Percentiles rank a stretch among this genome's conserved stretches.
phyloP scores from a whole-genome alignment of 2,113 vertebrate genomes.

The Myotis yumanensis region DNA sequence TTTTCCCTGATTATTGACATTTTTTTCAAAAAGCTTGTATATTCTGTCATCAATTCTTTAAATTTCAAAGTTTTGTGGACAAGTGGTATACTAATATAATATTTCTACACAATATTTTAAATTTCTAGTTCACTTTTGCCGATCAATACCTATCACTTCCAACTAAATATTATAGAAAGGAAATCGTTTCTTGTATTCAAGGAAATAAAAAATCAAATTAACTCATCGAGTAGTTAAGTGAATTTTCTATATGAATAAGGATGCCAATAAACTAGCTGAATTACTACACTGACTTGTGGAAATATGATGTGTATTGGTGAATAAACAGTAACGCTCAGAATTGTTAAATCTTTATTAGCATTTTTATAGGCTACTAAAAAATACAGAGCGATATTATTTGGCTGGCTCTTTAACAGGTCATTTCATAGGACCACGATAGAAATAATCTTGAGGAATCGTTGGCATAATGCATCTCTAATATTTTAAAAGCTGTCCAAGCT shows the following conservation, averaged over 20 bases:
- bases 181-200: neutral
- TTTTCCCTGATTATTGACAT: neutral
- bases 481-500: neutral
- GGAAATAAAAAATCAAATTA: neutral
- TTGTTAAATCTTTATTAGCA: neutral
- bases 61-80: constrained; percentile 2
- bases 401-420: neutral
- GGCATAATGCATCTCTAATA: neutral
- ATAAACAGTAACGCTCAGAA: neutral
- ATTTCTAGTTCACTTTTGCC: neutral
- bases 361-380: neutral
- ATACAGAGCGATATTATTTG: neutral
- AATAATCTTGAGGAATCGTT: neutral
- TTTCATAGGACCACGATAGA: neutral
- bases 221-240: neutral
- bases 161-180: neutral
- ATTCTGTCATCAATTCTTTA: neutral
- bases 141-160: neutral
- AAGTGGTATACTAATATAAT: neutral
- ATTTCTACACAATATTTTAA: neutral
- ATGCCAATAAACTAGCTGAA: neutral
- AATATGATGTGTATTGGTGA: neutral
- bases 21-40: neutral
- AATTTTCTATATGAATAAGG: neutral
- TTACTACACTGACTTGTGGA: neutral